Base-by-base conservation (phyloP, 2,888 invertebrate genomes). In the Zootermopsis nevadensis region DNA sequence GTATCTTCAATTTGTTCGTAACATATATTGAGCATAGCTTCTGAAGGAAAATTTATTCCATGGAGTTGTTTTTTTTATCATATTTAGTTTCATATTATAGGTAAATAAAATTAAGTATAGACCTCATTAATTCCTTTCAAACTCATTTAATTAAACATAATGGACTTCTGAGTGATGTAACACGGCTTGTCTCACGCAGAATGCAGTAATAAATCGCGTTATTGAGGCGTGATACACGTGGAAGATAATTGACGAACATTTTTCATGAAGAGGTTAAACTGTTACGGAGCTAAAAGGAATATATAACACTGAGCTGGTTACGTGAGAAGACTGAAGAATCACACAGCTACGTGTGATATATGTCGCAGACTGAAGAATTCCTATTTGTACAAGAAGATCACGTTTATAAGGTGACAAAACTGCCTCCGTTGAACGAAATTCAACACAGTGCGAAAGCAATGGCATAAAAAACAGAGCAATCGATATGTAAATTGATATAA, bases 401-500 rank as follows among this genome's bases (percentile, higher is more conserved):
- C 74, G 74, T 74, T n/a, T 27, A 38, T 38, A 24, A 74, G 19
- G 42, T 4, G 74, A 38, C 74, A 74, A 74, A 74, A 74, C 74
- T 74, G 4, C 10, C 69, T 30, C 38, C 33, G 8, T 1, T n/a
- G 27, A 60, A 60, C 6, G 6, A 4, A 27, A 27, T 27, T n/a
- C n/a, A n/a, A 48, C 48, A 3, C 19, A 19, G 19, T 48, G n/a
- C 3, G 60, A 15, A 27, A 27, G 60, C n/a, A n/a, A 60, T 27
- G 6, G 27, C 15, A 22, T 19, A 60, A 27, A n/a, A 60, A n/a
- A 60, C 12, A 27, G 38, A 38, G 8, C 74, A 74, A 42, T 74
- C 74, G 74, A 38, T 74, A 74, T 74, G 74, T 38, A 74, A 74
- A 74, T 72, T 74, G 74, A 74, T 38, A 38, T 38, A 74, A 38